Base-by-base conservation (phyloP, 2,113 vertebrate species). In the Mesoclemmys tuberculata region DNA sequence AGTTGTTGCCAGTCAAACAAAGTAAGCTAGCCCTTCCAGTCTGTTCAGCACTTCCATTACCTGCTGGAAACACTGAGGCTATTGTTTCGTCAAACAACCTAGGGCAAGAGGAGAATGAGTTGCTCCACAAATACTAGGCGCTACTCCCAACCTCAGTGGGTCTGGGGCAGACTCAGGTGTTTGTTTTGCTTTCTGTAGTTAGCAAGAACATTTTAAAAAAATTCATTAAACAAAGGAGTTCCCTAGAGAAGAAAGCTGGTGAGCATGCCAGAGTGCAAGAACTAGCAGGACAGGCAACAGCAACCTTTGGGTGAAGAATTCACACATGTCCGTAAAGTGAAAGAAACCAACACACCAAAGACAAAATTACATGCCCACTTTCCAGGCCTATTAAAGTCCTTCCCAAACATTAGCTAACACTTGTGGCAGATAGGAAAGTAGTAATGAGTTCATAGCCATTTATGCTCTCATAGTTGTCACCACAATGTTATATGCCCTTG, bases 81-180 rank as follows among this genome's bases (percentile, higher is more conserved):
- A 85, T 86, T 81, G 19, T 94, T 93, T 93, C 56, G 74, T 80
- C 46, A 26, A 79, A 71, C 44, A 58, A 51, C 0, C 31, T 81
- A 54, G 51, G 49, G 84, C n/a, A 88, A 55, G 2, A 55, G 48
- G 27, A 11, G 13, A 4, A 46, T 8, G 13, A 2, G 86, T 94
- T 93, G 41, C 77, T 80, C 90, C 79, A 18, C 38, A 83, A 31
- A 71, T 56, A 83, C 41, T 4, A 0, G 48, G 83, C 86, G 89
- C 91, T 58, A n/a, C 54, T 93, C 90, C 84, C 95, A 88, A 82
- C 88, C 16, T 87, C 88, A 81, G 71, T 78, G 79, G 48, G 27
- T 71, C 87, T 78, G 11, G 58, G 46, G 52, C 82, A 75, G 78
- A 78, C 68, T 80, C 14, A 75, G n/a, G 12, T 46, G 29, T 31